Base-by-base conservation (phyloP, 2,797 vertebrate genomes). In the Cirrhinus mrigala region DNA sequence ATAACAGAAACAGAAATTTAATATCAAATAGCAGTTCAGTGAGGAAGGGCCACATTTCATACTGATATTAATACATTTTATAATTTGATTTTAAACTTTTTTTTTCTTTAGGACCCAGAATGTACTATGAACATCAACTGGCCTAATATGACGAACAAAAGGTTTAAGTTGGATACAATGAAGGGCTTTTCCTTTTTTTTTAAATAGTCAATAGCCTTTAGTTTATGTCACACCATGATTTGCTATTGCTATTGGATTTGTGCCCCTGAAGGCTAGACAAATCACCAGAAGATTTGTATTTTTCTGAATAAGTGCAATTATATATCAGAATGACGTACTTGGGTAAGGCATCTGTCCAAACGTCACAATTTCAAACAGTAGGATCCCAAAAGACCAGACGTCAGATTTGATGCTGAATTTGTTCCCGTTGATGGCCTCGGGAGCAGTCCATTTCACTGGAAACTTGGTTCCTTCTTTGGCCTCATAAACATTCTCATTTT, bases 371-470 rank as follows among this genome's bases (percentile, higher is more conserved):
- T 99, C 98, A 90, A 95, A 97, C 75, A 99, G 93, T 87, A 99
- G 93, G 90, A 99, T 94, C 66, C 98, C 98, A 90, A 98, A 99
- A 27, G 98, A 98, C 98, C 98, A 99, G 52, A 99, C 93, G 52
- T 99, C 98, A 0, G 98, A 99, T 90, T 99, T 99, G 90, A 98
- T 93, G 84, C 92, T 96, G 93, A 98, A 99, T 91, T 93, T 96
- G 92, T 94, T 96, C n/a, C 89, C 86, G 16, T 86, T 89, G 62
- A 98, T 95, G 70, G 96, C 97, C 92, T 99, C 98, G 0, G 96
- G 98, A 12, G 98, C 97, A 0, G 98, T 99, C 98, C 98, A 99
- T 92, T 98, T 99, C 84, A 99, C 95, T 0, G 98, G 98, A 33
- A 99, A 96, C 81, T 97, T 99, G 64, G 92, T 92, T 64, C 96